Evolutionary conservation across 2,113 vertebrate species (phyloP), one percentile per base, ranked within the genome.

Genomic region (Rhinichthys klamathensis): DNA sequence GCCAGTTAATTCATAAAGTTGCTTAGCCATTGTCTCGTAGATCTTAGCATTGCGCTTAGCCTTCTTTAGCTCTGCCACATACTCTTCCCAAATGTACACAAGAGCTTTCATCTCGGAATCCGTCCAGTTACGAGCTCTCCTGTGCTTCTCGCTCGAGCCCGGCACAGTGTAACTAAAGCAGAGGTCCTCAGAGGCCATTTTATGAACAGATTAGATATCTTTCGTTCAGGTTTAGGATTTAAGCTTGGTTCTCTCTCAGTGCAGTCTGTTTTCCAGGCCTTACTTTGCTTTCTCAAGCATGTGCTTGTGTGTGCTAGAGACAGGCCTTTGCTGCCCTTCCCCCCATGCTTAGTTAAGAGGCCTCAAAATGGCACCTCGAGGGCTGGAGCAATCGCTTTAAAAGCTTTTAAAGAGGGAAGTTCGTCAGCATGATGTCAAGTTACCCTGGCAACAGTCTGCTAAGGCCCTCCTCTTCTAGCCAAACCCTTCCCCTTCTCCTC

Each of bases 351-450:
- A 93, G 94, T 96, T 96, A 96, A 96, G 96, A 96, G 94, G 92
- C 95, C 96, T 97, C 96, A 96, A 99, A 98, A 98, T 98, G 96
- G 97, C 97, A 96, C 97, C 97, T 97, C 96, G 95, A 88, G 85
- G 94, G 97, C 96, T 95, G 97, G 96, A 95, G 95, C 96, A 97
- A 98, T 98, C 97, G 97, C 98, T 98, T 90, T 88, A 99, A 99
- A 99, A 99, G 97, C 97, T 99, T 99, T 99, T 99, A 99, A 96
- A 97, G 95, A 94, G 95, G 94, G 96, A 93, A 95, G 97, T 93
- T 95, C 97, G 98, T 98, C 97, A 99, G 96, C 88, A 94, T 97
- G 97, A 98, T 98, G 97, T 99, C 97, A 98, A 95, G 97, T 99
- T 97, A 95, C 97, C 97, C 93, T 96, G 96, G 97, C 95, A 98